Base-by-base conservation (phyloP, 2,888 invertebrate genomes). In the Mayetiola destructor region DNA sequence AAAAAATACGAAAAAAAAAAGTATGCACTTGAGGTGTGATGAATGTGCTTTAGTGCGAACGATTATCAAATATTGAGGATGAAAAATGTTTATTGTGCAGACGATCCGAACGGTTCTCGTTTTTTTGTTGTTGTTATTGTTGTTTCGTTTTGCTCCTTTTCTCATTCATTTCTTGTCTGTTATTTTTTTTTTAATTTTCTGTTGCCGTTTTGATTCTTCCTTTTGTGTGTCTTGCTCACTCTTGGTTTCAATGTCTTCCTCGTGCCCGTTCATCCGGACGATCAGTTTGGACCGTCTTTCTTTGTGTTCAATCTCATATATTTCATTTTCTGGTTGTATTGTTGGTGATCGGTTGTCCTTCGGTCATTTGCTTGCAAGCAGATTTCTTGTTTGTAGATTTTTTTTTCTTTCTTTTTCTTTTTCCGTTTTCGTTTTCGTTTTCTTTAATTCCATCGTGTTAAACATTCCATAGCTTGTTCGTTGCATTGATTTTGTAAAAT, bases 51-150 rank as follows among this genome's bases (percentile, higher is more conserved):
- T 21, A 42, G 23, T 23, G 42, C 42, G 23, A 42, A 12, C 14
- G 42, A 42, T 42, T 42, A 42, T 42, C 42, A 14, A 42, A 42
- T 42, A 42, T 42, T 23, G 42, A 42, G 23, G 14, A 42, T 42
- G 37, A 37, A 42, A 42, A 42, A 42, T 42, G 42, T 4, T 42
- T n/a, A n/a, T n/a, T n/a, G n/a, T n/a, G n/a, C n/a, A n/a, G n/a
- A n/a, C n/a, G n/a, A n/a, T n/a, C n/a, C n/a, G n/a, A n/a, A n/a
- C n/a, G n/a, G n/a, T n/a, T n/a, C n/a, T 27, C 9, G 2, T 48
- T n/a, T 48, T n/a, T 48, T 48, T n/a, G 27, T 48, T 48, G 3
- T 42, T 23, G 18, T 23, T 5, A 3, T 27, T 48, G 9, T 27
- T 48, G 23, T 16, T 48, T 2, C n/a, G 6, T 42, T 6, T 23